Base-by-base conservation (phyloP, 2,797 vertebrate species). In the Bufotes viridis region DNA sequence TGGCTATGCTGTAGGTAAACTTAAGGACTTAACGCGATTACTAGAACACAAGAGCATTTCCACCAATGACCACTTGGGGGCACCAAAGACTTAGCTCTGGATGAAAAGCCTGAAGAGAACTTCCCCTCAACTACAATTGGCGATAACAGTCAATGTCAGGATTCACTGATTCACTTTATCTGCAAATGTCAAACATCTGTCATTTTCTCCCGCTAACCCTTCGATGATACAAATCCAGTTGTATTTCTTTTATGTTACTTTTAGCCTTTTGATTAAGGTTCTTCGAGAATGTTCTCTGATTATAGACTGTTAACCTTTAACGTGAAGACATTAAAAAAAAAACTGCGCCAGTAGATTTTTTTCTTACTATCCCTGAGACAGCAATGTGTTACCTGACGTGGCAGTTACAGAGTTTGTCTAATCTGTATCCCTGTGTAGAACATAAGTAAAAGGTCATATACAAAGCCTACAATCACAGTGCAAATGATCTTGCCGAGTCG, bases 121-220 rank as follows among this genome's bases (percentile, higher is more conserved):
- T 29, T 29, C 34, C 9, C 15, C 24, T 79, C 78, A 20, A n/a
- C 58, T 51, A 65, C 29, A 81, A 81, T 65, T 65, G 20, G 58
- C 8, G 29, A 63, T 81, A 81, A 81, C 65, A 42, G 58, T 34
- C 34, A 81, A 76, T 81, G 79, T 81, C 79, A 81, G 60, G 42
- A 81, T 81, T 81, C 79, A 81, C 79, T 63, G 79, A 81, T 81
- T 81, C 79, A 63, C 60, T 81, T 63, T 81, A 81, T 81, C 60
- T 81, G 34, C 60, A 81, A 81, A 81, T 81, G 79, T 81, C 79
- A 81, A 60, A 81, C 79, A 81, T 81, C 79, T 81, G 58, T 81
- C 79, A 65, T 29, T 81, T 60, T 81, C 34, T 65, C 29, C 22
- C 1, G 51, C 58, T 51, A 81, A 42, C 58, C 29, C 79, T n/a